These are phyloP conservation scores for Blastobasis adustella DNA, from an alignment of 2,888 invertebrate genomes.

Conservation along the genomic window DNA sequence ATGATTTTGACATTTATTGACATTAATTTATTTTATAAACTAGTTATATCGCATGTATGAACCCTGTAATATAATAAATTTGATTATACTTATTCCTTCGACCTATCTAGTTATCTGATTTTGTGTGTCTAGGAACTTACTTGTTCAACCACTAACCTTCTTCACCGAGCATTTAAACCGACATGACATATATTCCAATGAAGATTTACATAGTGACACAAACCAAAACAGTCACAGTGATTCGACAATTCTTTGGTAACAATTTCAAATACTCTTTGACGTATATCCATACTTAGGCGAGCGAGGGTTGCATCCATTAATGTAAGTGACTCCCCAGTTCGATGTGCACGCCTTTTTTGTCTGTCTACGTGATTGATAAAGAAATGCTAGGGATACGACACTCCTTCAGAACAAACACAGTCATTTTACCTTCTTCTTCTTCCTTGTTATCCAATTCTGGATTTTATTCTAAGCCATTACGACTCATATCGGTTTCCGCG, in stretches of 20 bases:
- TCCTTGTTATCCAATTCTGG: constrained; percentile 9
- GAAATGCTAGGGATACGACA: constrained; percentile 61
- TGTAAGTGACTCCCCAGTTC: constrained; percentile 64
- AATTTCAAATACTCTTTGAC: constrained; percentile 30
- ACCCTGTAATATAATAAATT: no score
- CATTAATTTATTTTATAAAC: no score
- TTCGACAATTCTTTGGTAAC: neutral
- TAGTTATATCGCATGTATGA: no score
- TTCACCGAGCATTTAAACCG: no score
- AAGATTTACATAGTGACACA: no score
- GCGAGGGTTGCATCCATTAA: constrained; percentile 54
- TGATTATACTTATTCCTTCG: no score
- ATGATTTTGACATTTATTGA: no score
- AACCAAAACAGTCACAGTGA: neutral
- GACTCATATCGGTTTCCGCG: neutral
- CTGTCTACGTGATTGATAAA: constrained; percentile 67
- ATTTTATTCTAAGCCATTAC: constrained; percentile 11
- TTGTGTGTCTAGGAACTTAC: no score
- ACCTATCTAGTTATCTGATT: no score
- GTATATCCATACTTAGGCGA: constrained; percentile 21
- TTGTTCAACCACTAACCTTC: no score
- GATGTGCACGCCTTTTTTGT: constrained; percentile 62
- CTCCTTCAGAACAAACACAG: constrained; percentile 27
- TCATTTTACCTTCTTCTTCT: constrained; percentile 12
- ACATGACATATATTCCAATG: no score